Percentiles rank a stretch among this genome's conserved stretches.
Conservation (phyloP, 2,797 vertebrate genomes). For the Loris lydekkerianus region DNA sequence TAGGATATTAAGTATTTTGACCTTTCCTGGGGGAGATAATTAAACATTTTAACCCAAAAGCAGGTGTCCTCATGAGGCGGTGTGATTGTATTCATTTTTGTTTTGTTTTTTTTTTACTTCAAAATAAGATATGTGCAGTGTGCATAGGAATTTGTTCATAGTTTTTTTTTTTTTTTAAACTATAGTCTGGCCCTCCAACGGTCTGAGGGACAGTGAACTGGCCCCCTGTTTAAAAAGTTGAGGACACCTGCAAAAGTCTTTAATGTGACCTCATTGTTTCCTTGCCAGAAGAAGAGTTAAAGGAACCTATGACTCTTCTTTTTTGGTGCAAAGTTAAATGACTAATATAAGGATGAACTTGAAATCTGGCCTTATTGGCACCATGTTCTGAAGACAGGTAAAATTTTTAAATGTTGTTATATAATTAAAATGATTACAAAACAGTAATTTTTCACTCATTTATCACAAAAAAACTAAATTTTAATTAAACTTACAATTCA, state of each 20-base stretch:
- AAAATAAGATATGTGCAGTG: too few species aligned
- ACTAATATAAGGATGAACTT: neutral
- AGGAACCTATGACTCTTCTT: neutral
- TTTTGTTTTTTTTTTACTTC: too few species aligned
- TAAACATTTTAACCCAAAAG: neutral
- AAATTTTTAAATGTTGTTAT: slow-evolving; percentile 30
- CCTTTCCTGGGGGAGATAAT: slow-evolving; percentile 13
- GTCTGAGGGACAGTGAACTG: too few species aligned
- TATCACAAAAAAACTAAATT: slow-evolving; percentile 33
- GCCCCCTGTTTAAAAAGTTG: too few species aligned
- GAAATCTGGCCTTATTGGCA: neutral
- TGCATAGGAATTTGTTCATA: too few species aligned
- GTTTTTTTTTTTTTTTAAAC: too few species aligned
- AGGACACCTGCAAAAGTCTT: neutral
- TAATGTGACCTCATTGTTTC: neutral
- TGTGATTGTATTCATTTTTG: too few species aligned
- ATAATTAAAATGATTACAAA: slow-evolving; percentile 49
- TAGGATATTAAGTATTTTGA: neutral
- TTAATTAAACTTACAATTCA: slow-evolving; percentile 92
- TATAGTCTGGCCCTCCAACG: too few species aligned
- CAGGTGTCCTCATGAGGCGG: too few species aligned
- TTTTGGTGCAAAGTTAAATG: neutral
- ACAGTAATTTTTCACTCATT: neutral
- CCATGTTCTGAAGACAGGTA: neutral
- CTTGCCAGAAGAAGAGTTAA: neutral